These are phyloP conservation scores for Avahi laniger DNA, from an alignment of 2,797 vertebrate species.

Conservation along the genomic window DNA sequence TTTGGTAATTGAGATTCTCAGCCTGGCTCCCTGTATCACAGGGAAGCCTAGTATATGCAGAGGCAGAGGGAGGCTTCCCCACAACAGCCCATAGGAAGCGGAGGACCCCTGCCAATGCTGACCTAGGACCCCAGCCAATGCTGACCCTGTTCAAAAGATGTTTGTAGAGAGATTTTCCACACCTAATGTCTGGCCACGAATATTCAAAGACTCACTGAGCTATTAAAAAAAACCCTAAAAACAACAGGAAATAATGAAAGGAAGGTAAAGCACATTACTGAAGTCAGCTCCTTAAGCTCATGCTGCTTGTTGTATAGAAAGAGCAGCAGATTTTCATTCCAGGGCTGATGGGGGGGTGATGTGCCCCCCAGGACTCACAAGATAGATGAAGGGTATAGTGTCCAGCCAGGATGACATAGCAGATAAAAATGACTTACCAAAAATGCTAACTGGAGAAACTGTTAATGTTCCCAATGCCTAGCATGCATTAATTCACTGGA, in stretches of 20 bases:
- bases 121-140: not conserved
- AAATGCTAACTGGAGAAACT: conserved; percentile 2
- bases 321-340: conserved; percentile 40
- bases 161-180: not conserved
- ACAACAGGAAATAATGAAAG: conserved; percentile 18
- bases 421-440: conserved; percentile 2
- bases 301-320: not conserved
- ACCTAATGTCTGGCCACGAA: not conserved
- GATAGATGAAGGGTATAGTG: conserved; percentile 24
- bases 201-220: not conserved
- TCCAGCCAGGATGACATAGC: conserved; percentile 12
- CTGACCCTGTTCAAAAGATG: not conserved
- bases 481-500: conserved; percentile 39
- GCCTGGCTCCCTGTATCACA: not conserved
- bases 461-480: conserved; percentile 37
- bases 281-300: not conserved
- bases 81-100: not conserved
- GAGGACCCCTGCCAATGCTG: not conserved
- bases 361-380: conserved; percentile 13
- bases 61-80: not conserved
- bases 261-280: not conserved
- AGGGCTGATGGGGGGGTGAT: not conserved
- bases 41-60: not conserved
- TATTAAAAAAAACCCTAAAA: conserved; percentile 10
- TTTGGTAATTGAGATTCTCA: not conserved